Evolutionary conservation across 2,797 vertebrate species (phyloP), one percentile per base, ranked within the genome.

Genomic region (Euphonia xanthogaster): DNA sequence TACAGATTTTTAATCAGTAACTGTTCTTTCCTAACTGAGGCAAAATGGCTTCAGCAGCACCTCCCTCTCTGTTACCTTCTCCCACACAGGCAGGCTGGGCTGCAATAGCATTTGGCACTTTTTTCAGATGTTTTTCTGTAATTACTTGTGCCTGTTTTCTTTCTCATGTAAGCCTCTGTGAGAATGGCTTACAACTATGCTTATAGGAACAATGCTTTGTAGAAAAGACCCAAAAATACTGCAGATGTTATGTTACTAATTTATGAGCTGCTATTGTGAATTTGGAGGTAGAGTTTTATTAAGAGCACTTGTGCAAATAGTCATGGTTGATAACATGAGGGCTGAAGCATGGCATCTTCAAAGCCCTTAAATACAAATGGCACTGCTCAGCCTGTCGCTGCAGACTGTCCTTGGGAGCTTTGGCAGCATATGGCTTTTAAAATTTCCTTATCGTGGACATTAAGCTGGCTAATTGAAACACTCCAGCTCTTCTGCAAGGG

Each of bases 221-320:
- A 78, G 72, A 88, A 93, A 74, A 63, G 54, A n/a, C 39, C 58
- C 30, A 0, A 31, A 92, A 94, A 93, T 58, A 61, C 75, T 0
- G 1, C 62, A 65, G 75, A 95, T 66, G 61, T 80, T 93, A 28
- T 77, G 33, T 35, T 84, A 66, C 33, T 83, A 91, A 87, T 90
- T 93, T 97, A 89, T 90, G 82, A 84, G 45, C 84, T 82, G 67
- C 31, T 90, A n/a, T 93, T 77, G 72, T 77, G 80, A 85, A 54
- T 92, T 86, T 74, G 80, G 71, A 90, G 53, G 61, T 68, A 18
- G 39, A 58, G 37, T 72, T 94, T 94, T 93, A 84, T 75, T 90
- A 68, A 72, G 66, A 95, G 50, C 87, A 91, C 62, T 96, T 85
- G 81, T 94, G 58, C 62, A 95, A 94, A 93, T 75, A 90, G 37